phyloP scores from a whole-genome alignment of 2,797 vertebrate species.

The Helostoma temminkii region DNA sequence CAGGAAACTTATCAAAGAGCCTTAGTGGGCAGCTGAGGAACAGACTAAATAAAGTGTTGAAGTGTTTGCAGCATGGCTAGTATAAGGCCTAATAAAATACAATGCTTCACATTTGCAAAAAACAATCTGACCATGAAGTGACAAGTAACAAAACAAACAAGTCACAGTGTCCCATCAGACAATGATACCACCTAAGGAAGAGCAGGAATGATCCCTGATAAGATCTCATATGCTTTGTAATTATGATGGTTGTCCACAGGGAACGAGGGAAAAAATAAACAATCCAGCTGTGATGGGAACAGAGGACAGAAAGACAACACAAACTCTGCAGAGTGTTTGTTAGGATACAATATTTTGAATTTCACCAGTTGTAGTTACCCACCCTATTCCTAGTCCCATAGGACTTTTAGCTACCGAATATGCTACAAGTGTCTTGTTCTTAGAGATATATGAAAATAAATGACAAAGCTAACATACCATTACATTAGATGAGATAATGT shows the following conservation, averaged over 20 bases:
- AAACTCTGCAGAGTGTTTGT: neutral
- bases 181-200: constrained; percentile 2
- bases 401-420: neutral
- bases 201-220: constrained; percentile 17
- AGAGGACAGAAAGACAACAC: constrained; percentile 6
- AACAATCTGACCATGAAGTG: neutral
- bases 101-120: neutral
- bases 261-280: constrained; percentile 4
- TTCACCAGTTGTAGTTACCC: constrained; percentile 4
- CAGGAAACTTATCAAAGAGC: constrained; percentile 10
- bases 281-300: constrained; percentile 25
- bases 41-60: neutral
- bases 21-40: constrained; percentile 2
- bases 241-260: constrained; percentile 12
- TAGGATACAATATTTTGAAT: neutral
- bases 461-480: neutral
- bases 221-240: constrained; percentile 9
- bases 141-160: neutral
- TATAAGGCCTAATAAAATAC: neutral
- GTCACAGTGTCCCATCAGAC: constrained; percentile 5
- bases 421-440: neutral
- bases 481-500: neutral
- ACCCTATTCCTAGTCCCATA: neutral
- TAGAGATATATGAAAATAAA: neutral
- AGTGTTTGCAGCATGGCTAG: neutral